phyloP scores from a whole-genome alignment of 2,888 invertebrate species.

The Pseudoips prasinana region DNA sequence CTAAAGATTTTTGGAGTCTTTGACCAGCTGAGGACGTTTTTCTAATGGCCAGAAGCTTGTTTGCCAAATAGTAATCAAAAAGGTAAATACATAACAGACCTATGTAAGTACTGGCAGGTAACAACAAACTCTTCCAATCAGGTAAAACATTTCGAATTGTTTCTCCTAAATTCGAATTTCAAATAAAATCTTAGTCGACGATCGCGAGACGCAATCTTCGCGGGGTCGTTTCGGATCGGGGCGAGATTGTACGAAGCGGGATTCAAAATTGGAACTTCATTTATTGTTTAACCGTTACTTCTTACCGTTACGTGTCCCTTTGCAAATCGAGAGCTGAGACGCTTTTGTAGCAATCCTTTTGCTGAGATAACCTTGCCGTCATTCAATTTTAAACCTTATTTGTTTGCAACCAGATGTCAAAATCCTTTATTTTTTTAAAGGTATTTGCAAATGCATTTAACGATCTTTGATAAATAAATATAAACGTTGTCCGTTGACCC shows the following conservation, averaged over 20 bases:
- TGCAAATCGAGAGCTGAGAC: conserved; percentile 53
- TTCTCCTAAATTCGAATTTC: conserved; percentile 34
- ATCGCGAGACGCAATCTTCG: conserved; percentile 38
- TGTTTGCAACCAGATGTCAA: conserved; percentile 27
- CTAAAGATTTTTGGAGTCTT: too few species aligned
- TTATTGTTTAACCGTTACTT: conserved; percentile 68
- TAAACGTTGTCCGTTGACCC: conserved; percentile 32
- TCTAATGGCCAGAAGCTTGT: too few species aligned
- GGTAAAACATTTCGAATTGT: conserved; percentile 32
- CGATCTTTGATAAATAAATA: conserved; percentile 37
- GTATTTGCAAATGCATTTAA: conserved; percentile 29
- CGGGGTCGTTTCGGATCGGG: conserved; percentile 41
- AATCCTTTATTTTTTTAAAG: conserved; percentile 38
- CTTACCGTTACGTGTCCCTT: conserved; percentile 71
- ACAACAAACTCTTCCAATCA: conserved; percentile 34
- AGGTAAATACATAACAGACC: too few species aligned
- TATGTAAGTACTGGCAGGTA: too few species aligned
- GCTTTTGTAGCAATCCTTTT: conserved; percentile 22
- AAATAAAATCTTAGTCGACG: conserved; percentile 35
- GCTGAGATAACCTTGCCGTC: conserved; percentile 2
- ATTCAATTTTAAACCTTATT: conserved; percentile 12
- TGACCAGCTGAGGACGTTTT: too few species aligned
- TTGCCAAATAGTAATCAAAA: too few species aligned
- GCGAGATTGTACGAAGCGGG: conserved; percentile 18
- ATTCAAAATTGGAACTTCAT: conserved; percentile 53